Conservation (phyloP, 2,797 vertebrate species). For the Smutsia gigantea region DNA sequence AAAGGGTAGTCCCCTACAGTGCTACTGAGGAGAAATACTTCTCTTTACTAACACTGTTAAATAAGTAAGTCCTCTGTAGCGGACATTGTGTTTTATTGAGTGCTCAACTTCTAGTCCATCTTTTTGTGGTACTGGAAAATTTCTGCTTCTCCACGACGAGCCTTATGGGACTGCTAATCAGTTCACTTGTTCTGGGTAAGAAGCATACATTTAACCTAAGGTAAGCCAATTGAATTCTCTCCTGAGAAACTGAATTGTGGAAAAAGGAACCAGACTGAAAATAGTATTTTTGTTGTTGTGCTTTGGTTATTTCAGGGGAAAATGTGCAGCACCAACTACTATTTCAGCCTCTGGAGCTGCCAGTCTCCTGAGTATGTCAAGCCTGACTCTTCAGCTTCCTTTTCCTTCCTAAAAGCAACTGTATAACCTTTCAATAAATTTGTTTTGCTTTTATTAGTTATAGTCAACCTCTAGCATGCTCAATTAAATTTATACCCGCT, state of each 20-base stretch:
- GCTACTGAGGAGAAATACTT: not conserved
- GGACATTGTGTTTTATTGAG: not conserved
- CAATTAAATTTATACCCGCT: not conserved
- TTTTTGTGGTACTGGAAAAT: not conserved
- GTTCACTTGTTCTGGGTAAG: constrained; percentile 8
- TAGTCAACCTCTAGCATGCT: not conserved
- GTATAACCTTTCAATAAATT: not conserved
- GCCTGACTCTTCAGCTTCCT: not conserved
- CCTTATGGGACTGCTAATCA: not conserved
- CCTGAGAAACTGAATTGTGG: not conserved
- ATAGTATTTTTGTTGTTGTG: not conserved
- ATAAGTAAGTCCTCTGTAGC: not conserved
- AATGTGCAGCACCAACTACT: not conserved
- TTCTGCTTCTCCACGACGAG: not conserved
- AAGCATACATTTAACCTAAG: not conserved
- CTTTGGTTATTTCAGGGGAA: not conserved
- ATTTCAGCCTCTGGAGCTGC: not conserved
- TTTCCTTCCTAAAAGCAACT: not conserved
- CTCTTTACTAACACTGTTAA: not conserved
- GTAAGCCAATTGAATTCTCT: not conserved
- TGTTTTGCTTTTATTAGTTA: not conserved
- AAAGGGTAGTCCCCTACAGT: not conserved
- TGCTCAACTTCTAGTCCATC: not conserved
- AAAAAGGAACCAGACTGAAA: not conserved
- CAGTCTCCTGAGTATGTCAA: not conserved